Percentiles rank a stretch among this genome's conserved stretches.
phyloP scores from a whole-genome alignment of 1,140 invertebrate species.

The Musca vetustissima region DNA sequence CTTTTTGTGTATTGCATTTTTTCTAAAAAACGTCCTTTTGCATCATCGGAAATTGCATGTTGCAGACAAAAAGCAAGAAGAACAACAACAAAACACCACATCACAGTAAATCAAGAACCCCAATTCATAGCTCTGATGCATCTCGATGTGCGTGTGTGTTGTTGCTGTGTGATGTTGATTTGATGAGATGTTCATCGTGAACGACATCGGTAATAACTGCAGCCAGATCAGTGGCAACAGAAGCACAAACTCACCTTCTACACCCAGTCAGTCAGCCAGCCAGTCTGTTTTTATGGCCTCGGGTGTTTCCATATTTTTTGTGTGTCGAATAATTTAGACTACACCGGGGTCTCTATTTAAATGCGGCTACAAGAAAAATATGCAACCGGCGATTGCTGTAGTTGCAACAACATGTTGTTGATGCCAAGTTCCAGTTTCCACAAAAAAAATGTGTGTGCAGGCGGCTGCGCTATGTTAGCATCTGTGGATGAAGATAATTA shows the following conservation, averaged over 20 bases:
- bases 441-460: constrained; percentile 12
- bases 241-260: no score
- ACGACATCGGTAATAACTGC: constrained; percentile 34
- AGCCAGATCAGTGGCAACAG: constrained; percentile 31
- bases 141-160: no score
- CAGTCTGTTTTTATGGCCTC: constrained; percentile 13
- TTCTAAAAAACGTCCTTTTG: no score
- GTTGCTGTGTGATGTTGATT: constrained; percentile 19
- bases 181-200: constrained; percentile 19
- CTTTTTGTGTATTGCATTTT: not conserved
- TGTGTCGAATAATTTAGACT: not conserved
- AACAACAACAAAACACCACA: constrained; percentile 15
- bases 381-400: not conserved
- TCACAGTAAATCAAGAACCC: not conserved
- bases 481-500: constrained; percentile 28
- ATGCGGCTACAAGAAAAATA: not conserved
- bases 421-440: constrained; percentile 18
- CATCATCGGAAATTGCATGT: not conserved
- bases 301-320: constrained; percentile 1
- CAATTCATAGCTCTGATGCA: constrained; percentile 2
- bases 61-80: not conserved
- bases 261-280: no score
- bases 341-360: constrained; percentile 16
- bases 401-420: constrained; percentile 4
- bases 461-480: constrained; percentile 28